Base-by-base conservation (phyloP, 2,113 vertebrate genomes). In the Gambusia holbrooki region DNA sequence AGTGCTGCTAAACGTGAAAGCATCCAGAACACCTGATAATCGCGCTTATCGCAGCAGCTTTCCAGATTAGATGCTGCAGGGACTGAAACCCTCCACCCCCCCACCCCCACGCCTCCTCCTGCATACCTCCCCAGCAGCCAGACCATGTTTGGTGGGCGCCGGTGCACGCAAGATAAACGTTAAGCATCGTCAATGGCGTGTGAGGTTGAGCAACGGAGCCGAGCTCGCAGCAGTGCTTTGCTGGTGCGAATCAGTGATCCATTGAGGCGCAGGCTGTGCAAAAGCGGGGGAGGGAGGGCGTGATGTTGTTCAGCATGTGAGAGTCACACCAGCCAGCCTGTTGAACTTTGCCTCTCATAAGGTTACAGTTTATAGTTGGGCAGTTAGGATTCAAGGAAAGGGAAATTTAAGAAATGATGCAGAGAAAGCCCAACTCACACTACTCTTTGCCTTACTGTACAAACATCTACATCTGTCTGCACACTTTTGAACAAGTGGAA, bases 11-110 rank as follows among this genome's bases (percentile, higher is more conserved):
- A 25, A 72, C 40, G 79, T 85, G 87, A 92, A 69, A 87, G 84
- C 88, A 66, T 91, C 88, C 90, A 91, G 86, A 81, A 83, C 89
- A 90, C 90, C 89, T 91, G 91, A 93, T 92, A 92, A 76, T 73
- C 62, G 71, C 15, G 51, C 85, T 92, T 92, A 92, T 93, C 92
- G 76, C 84, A 73, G 51, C 67, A 12, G 65, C 72, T 35, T 42
- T 45, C 1, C 0, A 89, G 90, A 92, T 93, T 88, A 90, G 87
- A 84, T 28, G 80, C 83, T 40, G 67, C 60, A 7, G 14, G 17
- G 72, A 25, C 63, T 8, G 32, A 78, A 78, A 83, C 76, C 19
- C 25, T 19, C 48, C 48, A 5, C 15, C 48, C 2, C 2, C 25
- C 1, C 3, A 22, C 51, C 19, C 19, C 15, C 14, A 51, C 22